A percentile compares a stretch with the other conserved stretches of the same genome.
Conservation (phyloP, 2,797 vertebrate genomes). For the Megalops cyprinoides region DNA sequence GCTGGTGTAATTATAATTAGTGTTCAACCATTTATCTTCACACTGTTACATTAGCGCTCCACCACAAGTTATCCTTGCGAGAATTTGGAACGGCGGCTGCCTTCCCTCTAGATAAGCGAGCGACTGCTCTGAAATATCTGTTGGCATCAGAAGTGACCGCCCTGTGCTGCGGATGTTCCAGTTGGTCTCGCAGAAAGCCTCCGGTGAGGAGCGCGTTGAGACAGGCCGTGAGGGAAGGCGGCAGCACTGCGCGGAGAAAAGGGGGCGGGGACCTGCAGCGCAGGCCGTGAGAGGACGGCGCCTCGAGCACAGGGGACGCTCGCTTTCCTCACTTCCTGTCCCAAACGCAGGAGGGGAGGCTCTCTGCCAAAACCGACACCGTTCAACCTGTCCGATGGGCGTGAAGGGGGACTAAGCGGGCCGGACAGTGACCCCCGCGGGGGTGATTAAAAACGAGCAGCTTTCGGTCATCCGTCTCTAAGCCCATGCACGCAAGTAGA, state of each 20-base stretch:
- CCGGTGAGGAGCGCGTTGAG: background rate
- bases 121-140: background rate
- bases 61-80: background rate
- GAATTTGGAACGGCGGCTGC: background rate
- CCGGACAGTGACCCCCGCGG: background rate
- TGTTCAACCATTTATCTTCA: background rate
- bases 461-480: constrained; percentile 1
- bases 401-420: background rate
- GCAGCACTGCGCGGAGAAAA: background rate
- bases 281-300: background rate
- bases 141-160: background rate
- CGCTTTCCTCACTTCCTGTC: constrained; percentile 12
- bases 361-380: background rate
- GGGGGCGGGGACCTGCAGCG: background rate
- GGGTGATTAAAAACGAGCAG: constrained; percentile 8
- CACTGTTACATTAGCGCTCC: too few species aligned
- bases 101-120: background rate
- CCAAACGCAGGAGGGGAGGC: background rate
- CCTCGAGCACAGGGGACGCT: background rate
- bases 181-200: background rate
- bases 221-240: background rate
- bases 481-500: constrained; percentile 68
- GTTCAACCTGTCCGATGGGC: background rate
- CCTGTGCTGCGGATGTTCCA: background rate
- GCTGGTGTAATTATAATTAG: background rate